Conservation (phyloP, 2,888 invertebrate species). For the Tridacna gigas region DNA sequence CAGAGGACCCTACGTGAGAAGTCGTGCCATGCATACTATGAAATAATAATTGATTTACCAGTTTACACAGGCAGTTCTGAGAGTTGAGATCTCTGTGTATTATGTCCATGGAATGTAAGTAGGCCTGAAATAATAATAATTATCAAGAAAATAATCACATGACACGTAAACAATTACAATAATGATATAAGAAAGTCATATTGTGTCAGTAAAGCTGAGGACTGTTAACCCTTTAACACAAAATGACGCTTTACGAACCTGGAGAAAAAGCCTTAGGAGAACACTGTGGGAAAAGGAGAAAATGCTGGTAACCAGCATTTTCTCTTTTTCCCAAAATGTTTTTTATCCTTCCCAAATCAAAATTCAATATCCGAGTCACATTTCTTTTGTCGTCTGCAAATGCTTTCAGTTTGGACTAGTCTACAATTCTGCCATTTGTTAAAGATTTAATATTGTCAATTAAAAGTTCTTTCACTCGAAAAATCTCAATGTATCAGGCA, state of each 20-base stretch:
- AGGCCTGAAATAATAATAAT: constrained; percentile 86
- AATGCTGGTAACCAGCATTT: not conserved
- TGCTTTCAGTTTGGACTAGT: not conserved
- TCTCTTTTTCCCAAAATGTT: not conserved
- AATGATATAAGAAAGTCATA: no score
- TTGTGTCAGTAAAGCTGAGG: no score
- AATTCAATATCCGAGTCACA: not conserved
- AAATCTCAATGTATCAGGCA: no score
- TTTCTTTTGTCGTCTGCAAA: not conserved
- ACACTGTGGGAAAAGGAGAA: not conserved
- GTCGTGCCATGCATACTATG: no score
- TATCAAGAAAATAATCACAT: no score
- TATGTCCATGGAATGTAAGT: constrained; percentile 96
- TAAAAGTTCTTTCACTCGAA: no score
- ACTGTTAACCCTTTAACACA: not conserved
- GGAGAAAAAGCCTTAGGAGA: not conserved
- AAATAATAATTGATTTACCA: constrained; percentile 86
- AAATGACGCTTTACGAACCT: not conserved
- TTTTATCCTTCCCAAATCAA: not conserved
- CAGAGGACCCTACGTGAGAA: no score
- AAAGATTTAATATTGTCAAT: no score
- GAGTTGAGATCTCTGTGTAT: constrained; percentile 98
- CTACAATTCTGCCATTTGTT: no score
- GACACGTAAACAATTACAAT: no score
- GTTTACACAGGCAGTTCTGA: constrained; percentile 96